A percentile compares a stretch with the other conserved stretches of the same genome.
Conservation (phyloP, 2,888 invertebrate genomes). For the Hyles lineata region DNA sequence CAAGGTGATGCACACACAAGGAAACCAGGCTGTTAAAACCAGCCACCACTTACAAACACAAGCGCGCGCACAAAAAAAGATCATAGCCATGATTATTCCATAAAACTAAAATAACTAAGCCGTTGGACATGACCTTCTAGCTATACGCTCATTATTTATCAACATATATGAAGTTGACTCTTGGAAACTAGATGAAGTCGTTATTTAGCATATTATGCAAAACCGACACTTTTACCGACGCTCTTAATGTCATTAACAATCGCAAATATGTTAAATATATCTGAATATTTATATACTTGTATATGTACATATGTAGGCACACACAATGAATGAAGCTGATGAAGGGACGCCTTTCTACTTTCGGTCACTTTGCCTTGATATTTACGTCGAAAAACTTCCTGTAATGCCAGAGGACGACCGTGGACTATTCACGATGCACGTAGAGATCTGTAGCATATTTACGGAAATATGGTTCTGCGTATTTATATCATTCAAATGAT, state of each 20-base stretch:
- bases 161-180: background rate
- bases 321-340: slow-evolving; percentile 39
- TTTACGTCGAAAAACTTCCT: slow-evolving; percentile 74
- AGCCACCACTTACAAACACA: slow-evolving; percentile 11
- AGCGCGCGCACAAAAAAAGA: slow-evolving; percentile 19
- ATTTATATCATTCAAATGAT: slow-evolving; percentile 36
- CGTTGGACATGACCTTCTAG: slow-evolving; percentile 18
- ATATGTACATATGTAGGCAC: slow-evolving; percentile 34
- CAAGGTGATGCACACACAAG: slow-evolving; percentile 71
- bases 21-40: slow-evolving; percentile 48
- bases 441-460: slow-evolving; percentile 34
- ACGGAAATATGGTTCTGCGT: slow-evolving; percentile 7
- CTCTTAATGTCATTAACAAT: background rate
- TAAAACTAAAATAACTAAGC: slow-evolving; percentile 18
- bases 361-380: slow-evolving; percentile 74
- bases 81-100: slow-evolving; percentile 23
- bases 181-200: background rate
- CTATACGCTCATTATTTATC: slow-evolving; percentile 18
- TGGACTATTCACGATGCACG: slow-evolving; percentile 45
- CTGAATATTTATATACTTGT: background rate
- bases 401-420: slow-evolving; percentile 66
- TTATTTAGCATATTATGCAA: slow-evolving; percentile 10
- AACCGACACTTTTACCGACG: background rate
- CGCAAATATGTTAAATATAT: background rate
- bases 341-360: slow-evolving; percentile 60